These are phyloP conservation scores for Sebastes variabilis DNA, from an alignment of 2,797 vertebrate species.

Conservation along the genomic window DNA sequence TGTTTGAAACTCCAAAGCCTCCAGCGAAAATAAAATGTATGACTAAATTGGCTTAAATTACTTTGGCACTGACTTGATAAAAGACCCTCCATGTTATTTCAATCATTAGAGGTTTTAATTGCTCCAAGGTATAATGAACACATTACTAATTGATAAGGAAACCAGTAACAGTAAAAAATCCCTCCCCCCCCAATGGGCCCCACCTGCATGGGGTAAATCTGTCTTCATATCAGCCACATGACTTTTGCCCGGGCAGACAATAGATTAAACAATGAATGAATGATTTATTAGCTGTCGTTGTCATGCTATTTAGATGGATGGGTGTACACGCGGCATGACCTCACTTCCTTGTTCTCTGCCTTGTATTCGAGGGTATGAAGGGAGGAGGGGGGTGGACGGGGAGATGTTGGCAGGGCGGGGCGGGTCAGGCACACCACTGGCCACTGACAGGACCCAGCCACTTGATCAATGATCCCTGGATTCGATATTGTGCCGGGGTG, in stretches of 20 bases:
- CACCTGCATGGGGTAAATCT: constrained; percentile 81
- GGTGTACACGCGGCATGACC: constrained; percentile 81
- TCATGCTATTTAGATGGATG: constrained; percentile 87
- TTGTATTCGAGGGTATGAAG: constrained; percentile 75
- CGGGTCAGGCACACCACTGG: constrained; percentile 79
- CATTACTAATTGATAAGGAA: constrained; percentile 82
- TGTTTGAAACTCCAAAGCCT: constrained; percentile 57
- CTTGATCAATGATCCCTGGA: constrained; percentile 84
- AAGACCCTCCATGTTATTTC: constrained; percentile 77
- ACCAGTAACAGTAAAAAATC: constrained; percentile 68
- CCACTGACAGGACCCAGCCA: constrained; percentile 82
- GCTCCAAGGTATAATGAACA: constrained; percentile 80
- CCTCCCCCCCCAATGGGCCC: constrained; percentile 52
- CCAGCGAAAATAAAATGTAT: constrained; percentile 70
- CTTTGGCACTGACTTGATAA: constrained; percentile 76
- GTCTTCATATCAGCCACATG: constrained; percentile 80
- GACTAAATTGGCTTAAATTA: constrained; percentile 77
- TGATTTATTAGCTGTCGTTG: constrained; percentile 86
- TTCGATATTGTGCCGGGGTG: constrained; percentile 70
- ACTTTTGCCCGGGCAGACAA: constrained; percentile 82
- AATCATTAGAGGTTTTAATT: constrained; percentile 81
- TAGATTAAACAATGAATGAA: constrained; percentile 88
- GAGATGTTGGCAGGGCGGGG: constrained; percentile 73
- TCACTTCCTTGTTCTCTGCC: constrained; percentile 84
- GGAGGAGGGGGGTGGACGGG: constrained; percentile 59